Conservation (phyloP, 2,113 vertebrate genomes). For the Butastur rufipennis region DNA sequence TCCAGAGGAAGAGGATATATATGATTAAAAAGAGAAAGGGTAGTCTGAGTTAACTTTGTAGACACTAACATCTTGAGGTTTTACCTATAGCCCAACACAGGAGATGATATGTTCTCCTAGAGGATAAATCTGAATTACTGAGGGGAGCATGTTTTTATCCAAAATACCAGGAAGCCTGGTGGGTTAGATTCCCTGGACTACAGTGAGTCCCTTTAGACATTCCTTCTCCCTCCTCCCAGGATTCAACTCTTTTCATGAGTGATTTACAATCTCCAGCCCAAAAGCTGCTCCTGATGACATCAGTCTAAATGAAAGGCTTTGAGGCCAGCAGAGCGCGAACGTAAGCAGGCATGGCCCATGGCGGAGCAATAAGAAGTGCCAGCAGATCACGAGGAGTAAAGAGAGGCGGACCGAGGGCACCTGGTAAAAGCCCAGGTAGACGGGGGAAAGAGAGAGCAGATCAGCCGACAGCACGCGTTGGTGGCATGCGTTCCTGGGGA, state of each 20-base stretch:
- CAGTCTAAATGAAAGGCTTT: neutral
- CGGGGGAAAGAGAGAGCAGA: neutral
- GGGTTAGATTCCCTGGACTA: neutral
- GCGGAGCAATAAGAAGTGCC: neutral
- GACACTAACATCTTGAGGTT: neutral
- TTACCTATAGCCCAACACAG: neutral
- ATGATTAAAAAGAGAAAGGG: neutral
- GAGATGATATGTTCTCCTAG: neutral
- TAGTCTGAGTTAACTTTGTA: neutral
- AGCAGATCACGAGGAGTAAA: neutral
- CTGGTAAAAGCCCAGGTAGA: neutral
- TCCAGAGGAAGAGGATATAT: neutral
- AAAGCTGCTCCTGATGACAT: neutral
- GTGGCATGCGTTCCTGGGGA: accelerated
- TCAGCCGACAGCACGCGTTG: accelerated
- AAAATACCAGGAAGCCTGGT: accelerated
- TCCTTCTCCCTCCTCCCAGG: neutral
- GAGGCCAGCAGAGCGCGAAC: neutral
- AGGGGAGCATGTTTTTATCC: neutral
- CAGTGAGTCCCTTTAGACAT: neutral
- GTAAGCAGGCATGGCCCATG: neutral
- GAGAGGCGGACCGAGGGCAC: accelerated
- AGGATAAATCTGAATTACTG: neutral
- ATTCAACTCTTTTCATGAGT: neutral
- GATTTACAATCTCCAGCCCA: neutral